phyloP scores from a whole-genome alignment of 2,113 vertebrate species.

The Daboia siamensis region DNA sequence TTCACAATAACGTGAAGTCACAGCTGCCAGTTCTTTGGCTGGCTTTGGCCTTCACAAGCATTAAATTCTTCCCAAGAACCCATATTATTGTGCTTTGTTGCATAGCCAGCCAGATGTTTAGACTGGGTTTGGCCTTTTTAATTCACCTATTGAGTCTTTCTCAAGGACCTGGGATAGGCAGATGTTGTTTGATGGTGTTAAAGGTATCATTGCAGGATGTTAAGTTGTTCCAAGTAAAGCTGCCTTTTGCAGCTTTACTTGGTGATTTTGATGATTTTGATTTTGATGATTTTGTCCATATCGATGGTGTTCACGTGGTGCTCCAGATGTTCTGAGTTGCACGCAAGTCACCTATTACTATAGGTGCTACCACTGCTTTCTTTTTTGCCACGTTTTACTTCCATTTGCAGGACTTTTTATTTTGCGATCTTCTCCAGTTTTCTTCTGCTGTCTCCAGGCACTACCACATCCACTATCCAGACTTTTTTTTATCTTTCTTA shows the following conservation, averaged over 20 bases:
- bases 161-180: background rate
- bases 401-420: background rate
- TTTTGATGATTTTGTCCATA: background rate
- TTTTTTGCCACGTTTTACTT: background rate
- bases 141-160: background rate
- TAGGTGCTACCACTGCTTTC: background rate
- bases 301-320: background rate
- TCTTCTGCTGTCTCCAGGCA: background rate
- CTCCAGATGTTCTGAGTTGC: background rate
- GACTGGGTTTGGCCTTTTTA: background rate
- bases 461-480: background rate
- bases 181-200: background rate
- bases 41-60: too few species aligned
- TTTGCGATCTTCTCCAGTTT: background rate
- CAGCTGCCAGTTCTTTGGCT: too few species aligned
- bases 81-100: background rate
- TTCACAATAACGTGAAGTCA: too few species aligned
- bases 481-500: background rate
- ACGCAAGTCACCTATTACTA: background rate
- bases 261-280: too few species aligned
- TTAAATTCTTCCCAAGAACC: background rate
- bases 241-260: background rate
- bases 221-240: background rate
- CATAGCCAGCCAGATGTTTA: background rate
- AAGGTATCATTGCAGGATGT: background rate